These are phyloP conservation scores for Bostrychus sinensis DNA, from an alignment of 2,113 vertebrate species.

Conservation along the genomic window DNA sequence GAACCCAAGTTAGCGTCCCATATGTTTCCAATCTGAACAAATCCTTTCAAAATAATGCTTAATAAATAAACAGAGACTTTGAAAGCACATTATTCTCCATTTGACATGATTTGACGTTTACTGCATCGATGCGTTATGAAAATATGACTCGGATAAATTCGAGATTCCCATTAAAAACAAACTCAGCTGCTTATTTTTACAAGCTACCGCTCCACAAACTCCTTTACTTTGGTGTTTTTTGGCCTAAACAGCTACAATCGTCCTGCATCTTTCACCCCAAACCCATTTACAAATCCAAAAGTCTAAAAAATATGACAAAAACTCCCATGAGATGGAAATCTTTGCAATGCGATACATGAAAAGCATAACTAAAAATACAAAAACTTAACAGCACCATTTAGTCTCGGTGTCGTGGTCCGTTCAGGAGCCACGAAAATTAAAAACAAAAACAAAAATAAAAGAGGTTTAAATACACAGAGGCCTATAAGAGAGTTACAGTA, in stretches of 20 bases:
- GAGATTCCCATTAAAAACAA: neutral
- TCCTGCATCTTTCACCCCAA: neutral
- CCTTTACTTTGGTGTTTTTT: constrained; percentile 3
- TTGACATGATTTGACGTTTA: neutral
- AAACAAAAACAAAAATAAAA: too few relatives aligned
- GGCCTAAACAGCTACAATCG: constrained; percentile 2
- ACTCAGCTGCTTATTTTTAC: neutral
- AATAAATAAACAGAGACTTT: neutral
- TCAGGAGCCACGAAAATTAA: neutral
- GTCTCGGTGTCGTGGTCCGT: constrained; percentile 5
- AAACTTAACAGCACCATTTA: constrained; percentile 56
- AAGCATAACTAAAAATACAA: constrained; percentile 19
- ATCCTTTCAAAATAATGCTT: neutral
- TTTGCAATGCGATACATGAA: constrained; percentile 1
- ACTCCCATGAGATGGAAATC: constrained; percentile 1
- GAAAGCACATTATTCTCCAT: neutral
- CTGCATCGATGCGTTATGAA: neutral
- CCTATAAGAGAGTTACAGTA: constrained; percentile 46
- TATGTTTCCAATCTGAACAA: neutral
- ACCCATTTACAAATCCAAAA: neutral
- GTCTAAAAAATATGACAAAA: neutral
- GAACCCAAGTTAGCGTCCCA: too few relatives aligned
- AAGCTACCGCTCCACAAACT: neutral
- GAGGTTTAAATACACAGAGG: constrained; percentile 10
- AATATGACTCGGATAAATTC: neutral